These are phyloP conservation scores for Napeogenes sylphis DNA, from an alignment of 2,888 invertebrate genomes.

Conservation along the genomic window DNA sequence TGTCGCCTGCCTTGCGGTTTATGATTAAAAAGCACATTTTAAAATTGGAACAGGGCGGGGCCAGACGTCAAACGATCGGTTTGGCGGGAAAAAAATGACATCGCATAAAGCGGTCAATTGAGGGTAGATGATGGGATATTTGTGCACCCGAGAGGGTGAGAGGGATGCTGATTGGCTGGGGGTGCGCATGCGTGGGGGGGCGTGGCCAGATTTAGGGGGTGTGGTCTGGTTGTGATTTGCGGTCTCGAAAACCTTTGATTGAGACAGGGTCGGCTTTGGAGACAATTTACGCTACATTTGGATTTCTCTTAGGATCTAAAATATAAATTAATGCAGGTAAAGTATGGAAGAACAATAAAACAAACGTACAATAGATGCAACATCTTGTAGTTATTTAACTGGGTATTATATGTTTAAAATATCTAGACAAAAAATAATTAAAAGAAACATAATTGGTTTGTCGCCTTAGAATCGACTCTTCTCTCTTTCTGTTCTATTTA, in stretches of 20 bases:
- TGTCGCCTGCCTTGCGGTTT: constrained; percentile 55
- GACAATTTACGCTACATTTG: not conserved
- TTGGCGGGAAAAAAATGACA: constrained; percentile 71
- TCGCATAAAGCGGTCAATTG: constrained; percentile 67
- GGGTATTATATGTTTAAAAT: too few species aligned
- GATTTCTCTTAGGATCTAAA: too few species aligned
- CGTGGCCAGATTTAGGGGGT: constrained; percentile 66
- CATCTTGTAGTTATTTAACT: too few species aligned
- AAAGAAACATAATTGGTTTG: too few species aligned
- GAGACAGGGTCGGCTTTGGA: constrained; percentile 51
- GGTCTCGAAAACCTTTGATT: constrained; percentile 71
- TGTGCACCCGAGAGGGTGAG: constrained; percentile 41
- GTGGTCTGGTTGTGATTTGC: constrained; percentile 74
- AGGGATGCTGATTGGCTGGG: constrained; percentile 50
- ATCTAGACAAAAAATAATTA: too few species aligned
- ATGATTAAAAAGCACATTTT: constrained; percentile 63
- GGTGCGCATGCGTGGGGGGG: constrained; percentile 60
- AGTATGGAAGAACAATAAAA: too few species aligned
- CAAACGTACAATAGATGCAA: too few species aligned
- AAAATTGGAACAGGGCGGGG: constrained; percentile 63
- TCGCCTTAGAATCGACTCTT: too few species aligned
- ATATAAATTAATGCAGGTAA: too few species aligned
- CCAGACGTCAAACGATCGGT: constrained; percentile 59
- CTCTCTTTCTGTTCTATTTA: too few species aligned
- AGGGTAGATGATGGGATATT: constrained; percentile 52